These are phyloP conservation scores for Gymnopithys bicolor DNA, from an alignment of 2,797 vertebrate species.

Conservation along the genomic window DNA sequence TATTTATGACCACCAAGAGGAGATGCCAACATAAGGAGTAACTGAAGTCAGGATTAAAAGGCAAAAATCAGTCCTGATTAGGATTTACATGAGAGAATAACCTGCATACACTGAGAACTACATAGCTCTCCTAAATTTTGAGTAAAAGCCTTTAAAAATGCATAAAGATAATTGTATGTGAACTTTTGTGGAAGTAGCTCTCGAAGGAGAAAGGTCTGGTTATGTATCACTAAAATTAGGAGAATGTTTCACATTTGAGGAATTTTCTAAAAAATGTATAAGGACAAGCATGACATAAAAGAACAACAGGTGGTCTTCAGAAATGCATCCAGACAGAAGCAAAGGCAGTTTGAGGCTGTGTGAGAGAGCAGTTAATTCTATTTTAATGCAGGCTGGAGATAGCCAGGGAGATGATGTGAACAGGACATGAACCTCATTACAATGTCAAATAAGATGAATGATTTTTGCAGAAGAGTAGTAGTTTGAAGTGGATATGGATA, in stretches of 20 bases:
- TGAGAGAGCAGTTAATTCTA: not conserved
- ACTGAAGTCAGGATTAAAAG: not conserved
- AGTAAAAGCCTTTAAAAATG: not conserved
- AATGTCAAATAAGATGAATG: conserved; percentile 16
- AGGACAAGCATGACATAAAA: not conserved
- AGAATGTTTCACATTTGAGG: not conserved
- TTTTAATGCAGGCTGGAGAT: not conserved
- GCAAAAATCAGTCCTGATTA: not conserved
- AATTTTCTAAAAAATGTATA: not conserved
- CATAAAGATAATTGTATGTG: not conserved
- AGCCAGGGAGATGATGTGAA: not conserved
- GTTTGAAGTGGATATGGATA: not conserved
- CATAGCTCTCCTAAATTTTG: not conserved
- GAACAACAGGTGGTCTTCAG: conserved; percentile 30
- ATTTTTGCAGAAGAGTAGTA: not conserved
- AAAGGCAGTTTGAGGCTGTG: not conserved
- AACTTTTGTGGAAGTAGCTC: not conserved
- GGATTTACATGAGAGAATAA: not conserved
- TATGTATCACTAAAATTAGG: not conserved
- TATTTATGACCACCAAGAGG: not conserved
- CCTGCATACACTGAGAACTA: not conserved
- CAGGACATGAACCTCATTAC: not conserved
- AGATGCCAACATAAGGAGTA: not conserved
- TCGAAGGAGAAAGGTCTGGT: not conserved
- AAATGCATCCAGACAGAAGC: not conserved